Conservation (phyloP, 2,888 invertebrate genomes). For the Oasisia sp. region DNA sequence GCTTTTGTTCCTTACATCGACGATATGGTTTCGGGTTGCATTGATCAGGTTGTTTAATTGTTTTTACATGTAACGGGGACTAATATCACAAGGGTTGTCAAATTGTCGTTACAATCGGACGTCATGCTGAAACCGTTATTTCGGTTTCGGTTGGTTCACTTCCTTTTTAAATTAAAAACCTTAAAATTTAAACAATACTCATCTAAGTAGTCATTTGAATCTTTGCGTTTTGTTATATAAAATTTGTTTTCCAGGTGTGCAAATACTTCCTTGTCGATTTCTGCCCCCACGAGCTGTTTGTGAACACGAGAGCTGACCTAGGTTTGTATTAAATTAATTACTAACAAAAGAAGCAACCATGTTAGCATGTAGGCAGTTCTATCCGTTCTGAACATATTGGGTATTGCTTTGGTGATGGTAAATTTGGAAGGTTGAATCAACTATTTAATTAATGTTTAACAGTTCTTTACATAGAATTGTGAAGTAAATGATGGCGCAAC, state of each 20-base stretch:
- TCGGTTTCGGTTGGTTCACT: no score
- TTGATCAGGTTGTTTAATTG: not conserved
- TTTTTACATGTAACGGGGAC: not conserved
- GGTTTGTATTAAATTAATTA: slow-evolving; percentile 69
- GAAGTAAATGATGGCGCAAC: not conserved
- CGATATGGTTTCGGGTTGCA: not conserved
- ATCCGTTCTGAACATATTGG: not conserved
- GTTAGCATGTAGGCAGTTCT: not conserved
- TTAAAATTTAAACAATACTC: no score
- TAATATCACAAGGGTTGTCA: not conserved
- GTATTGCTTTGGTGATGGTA: not conserved
- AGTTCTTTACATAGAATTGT: not conserved
- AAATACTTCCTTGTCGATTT: slow-evolving; percentile 96
- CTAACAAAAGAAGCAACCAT: not conserved
- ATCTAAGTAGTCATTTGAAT: no score
- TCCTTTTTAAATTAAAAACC: no score
- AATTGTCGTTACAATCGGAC: no score
- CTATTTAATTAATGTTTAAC: not conserved
- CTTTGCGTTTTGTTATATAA: not conserved
- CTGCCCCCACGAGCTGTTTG: slow-evolving; percentile 97
- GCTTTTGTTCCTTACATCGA: not conserved
- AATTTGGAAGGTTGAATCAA: not conserved
- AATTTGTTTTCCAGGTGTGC: slow-evolving; percentile 80
- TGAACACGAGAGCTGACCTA: slow-evolving; percentile 95
- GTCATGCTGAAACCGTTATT: no score